phyloP scores from a whole-genome alignment of 92 coral and sea anemone genomes.

The Epizoanthus scotinus region DNA sequence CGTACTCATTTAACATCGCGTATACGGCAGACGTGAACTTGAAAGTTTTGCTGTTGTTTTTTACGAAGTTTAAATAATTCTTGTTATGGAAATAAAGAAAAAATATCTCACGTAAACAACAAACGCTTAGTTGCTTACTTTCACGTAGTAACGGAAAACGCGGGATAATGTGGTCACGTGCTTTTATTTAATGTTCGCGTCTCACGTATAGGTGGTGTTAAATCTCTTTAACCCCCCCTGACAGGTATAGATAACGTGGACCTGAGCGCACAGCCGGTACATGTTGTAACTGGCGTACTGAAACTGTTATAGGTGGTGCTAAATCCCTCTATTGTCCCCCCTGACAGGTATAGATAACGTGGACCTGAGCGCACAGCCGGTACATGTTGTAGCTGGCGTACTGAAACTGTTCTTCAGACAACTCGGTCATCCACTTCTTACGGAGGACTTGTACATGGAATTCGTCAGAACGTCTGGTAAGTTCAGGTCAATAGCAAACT shows the following conservation, averaged over 20 bases:
- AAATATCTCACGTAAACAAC: too few species aligned
- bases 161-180: too few species aligned
- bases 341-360: conserved; percentile 72
- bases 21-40: too few species aligned
- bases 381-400: conserved; percentile 94
- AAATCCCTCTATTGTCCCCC: neutral
- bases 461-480: conserved; percentile 90
- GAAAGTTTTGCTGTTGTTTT: too few species aligned
- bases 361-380: conserved; percentile 68
- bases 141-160: too few species aligned
- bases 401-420: conserved; percentile 94
- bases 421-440: conserved; percentile 74
- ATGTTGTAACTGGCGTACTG: conserved; percentile 91
- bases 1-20: neutral
- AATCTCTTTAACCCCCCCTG: neutral
- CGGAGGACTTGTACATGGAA: conserved; percentile 79
- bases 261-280: conserved; percentile 74
- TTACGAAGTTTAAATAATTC: too few species aligned
- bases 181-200: too few species aligned
- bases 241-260: conserved; percentile 75
- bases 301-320: too few species aligned
- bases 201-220: too few species aligned
- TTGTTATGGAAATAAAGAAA: too few species aligned
- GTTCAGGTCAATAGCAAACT: neutral
- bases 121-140: too few species aligned